Evolutionary conservation across 1,140 invertebrate genomes (phyloP).

Genomic region (Cherax destructor): DNA sequence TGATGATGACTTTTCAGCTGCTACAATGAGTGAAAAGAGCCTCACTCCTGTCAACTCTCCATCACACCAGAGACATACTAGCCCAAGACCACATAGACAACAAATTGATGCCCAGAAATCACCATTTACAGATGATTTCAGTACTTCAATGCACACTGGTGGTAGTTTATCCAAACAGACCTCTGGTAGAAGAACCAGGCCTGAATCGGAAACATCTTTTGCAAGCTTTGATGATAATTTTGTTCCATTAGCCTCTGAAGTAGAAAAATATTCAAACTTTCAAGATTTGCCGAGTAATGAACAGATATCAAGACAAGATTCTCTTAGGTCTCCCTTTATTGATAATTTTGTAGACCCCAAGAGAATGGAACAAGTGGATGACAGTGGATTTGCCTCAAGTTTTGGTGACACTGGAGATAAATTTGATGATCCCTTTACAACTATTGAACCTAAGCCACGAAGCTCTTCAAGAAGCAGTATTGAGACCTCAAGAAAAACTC

Average conservation of each 20-base stretch:
- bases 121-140: constrained; percentile 71
- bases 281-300: constrained; percentile 36
- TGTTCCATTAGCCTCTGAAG: constrained; percentile 55
- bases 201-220: constrained; percentile 49
- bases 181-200: constrained; percentile 29
- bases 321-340: constrained; percentile 65
- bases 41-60: constrained; percentile 65
- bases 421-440: constrained; percentile 69
- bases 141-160: constrained; percentile 32
- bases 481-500: constrained; percentile 28
- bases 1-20: constrained; percentile 69
- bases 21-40: constrained; percentile 66
- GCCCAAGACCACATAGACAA: constrained; percentile 26
- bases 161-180: constrained; percentile 27
- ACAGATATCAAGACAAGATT: constrained; percentile 27
- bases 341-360: constrained; percentile 68
- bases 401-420: constrained; percentile 55
- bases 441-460: constrained; percentile 48
- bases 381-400: constrained; percentile 61
- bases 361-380: constrained; percentile 40
- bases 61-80: constrained; percentile 23
- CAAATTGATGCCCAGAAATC: constrained; percentile 57
- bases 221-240: constrained; percentile 71
- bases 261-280: constrained; percentile 48
- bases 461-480: constrained; percentile 47